Percentiles rank a stretch among this genome's conserved stretches.
phyloP scores from a whole-genome alignment of 2,888 invertebrate genomes.

The Drepana falcataria region DNA sequence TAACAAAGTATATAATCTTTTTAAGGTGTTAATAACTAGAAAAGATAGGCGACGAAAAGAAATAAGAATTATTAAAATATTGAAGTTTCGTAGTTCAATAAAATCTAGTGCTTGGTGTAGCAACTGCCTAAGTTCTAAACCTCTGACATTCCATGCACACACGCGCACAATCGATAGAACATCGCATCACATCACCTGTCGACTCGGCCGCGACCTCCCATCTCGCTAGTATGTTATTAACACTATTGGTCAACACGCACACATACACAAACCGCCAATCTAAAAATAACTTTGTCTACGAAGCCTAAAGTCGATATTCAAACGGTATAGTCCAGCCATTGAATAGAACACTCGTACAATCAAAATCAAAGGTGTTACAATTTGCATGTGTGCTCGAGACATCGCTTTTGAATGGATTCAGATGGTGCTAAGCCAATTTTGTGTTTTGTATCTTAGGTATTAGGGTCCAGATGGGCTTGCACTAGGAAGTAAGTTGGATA shows the following conservation, averaged over 20 bases:
- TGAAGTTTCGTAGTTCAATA: not conserved
- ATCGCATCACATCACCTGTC: conserved; percentile 67
- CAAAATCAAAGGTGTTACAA: conserved; percentile 47
- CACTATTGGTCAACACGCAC: conserved; percentile 66
- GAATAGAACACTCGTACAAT: conserved; percentile 39
- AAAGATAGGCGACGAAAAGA: too few relatives aligned
- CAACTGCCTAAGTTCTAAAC: conserved; percentile 45
- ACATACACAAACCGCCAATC: conserved; percentile 8
- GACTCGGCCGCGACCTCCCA: conserved; percentile 65
- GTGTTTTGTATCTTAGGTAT: conserved; percentile 21
- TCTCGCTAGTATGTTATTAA: conserved; percentile 58
- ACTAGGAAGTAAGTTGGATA: conserved; percentile 74
- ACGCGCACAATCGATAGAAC: conserved; percentile 37
- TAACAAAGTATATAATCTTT: too few relatives aligned
- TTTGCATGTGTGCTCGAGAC: conserved; percentile 55
- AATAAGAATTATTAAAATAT: not conserved
- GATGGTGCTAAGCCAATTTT: conserved; percentile 31
- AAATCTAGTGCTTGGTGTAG: conserved; percentile 15
- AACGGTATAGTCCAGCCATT: conserved; percentile 27
- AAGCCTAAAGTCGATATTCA: conserved; percentile 26
- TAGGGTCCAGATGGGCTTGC: conserved; percentile 38
- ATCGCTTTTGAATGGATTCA: conserved; percentile 63
- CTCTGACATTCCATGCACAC: conserved; percentile 69
- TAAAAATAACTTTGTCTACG: conserved; percentile 31
- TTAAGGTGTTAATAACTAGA: too few relatives aligned